These are phyloP conservation scores for Euphydryas editha DNA, from an alignment of 2,888 invertebrate genomes.

Conservation along the genomic window DNA sequence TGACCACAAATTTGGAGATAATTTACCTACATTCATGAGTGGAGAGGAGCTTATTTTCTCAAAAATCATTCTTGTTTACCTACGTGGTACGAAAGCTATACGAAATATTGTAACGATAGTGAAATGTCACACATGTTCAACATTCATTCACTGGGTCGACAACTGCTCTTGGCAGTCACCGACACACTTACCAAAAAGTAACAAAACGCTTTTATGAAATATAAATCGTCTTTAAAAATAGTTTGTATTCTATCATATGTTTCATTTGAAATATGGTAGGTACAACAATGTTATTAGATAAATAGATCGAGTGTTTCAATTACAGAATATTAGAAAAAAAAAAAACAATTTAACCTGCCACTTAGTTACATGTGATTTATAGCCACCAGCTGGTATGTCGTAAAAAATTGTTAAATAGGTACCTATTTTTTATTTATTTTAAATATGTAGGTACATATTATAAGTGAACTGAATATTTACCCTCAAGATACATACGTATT, in stretches of 20 bases:
- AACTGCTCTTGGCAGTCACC: conserved; percentile 54
- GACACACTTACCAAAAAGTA: conserved; percentile 73
- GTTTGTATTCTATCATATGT: neutral
- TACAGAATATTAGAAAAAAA: no score
- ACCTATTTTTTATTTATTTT: no score
- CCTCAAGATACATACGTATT: no score
- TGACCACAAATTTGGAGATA: no score
- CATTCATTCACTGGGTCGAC: conserved; percentile 66
- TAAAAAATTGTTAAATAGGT: no score
- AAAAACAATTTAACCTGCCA: neutral
- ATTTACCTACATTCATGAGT: no score
- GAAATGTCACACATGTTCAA: conserved; percentile 61
- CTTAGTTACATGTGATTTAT: neutral
- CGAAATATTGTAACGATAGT: conserved; percentile 58
- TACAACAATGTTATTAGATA: neutral
- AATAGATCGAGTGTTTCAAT: no score
- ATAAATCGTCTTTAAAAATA: conserved; percentile 13
- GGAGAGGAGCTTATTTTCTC: conserved; percentile 14
- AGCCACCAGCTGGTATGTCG: no score
- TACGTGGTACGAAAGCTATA: conserved; percentile 34
- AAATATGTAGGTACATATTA: no score
- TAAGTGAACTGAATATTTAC: no score
- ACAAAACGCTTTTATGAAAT: conserved; percentile 54
- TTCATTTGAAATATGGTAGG: neutral
- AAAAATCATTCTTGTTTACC: conserved; percentile 17